A percentile compares a stretch with the other conserved stretches of the same genome.
Conservation (phyloP, 2,113 vertebrate species). For the Centropus unirufus region DNA sequence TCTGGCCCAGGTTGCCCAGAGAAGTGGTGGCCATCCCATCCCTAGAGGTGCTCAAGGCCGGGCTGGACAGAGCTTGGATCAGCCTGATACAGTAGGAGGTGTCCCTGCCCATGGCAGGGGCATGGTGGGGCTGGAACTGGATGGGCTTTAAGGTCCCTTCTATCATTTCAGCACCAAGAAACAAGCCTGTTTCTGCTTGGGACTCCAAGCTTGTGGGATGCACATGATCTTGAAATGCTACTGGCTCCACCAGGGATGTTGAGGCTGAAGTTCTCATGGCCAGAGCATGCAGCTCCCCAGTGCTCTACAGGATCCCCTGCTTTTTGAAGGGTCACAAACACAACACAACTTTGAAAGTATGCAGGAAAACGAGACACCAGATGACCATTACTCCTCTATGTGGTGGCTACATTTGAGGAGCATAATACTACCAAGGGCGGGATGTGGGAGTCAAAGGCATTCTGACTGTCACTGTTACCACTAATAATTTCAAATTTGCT, state of each 20-base stretch:
- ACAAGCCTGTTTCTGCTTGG: too few species aligned
- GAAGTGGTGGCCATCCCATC: too few species aligned
- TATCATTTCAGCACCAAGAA: too few species aligned
- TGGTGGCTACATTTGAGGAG: neutral
- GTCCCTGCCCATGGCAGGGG: too few species aligned
- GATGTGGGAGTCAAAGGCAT: neutral
- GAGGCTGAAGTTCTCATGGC: neutral
- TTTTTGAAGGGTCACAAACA: neutral
- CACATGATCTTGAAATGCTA: neutral
- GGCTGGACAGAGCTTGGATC: too few species aligned
- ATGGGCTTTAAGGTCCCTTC: too few species aligned
- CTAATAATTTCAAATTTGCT: neutral
- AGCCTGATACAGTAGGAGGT: too few species aligned
- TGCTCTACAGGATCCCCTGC: neutral
- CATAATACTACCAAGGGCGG: neutral
- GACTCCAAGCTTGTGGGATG: neutral
- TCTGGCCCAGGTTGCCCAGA: too few species aligned
- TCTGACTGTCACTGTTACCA: neutral
- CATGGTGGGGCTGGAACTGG: too few species aligned
- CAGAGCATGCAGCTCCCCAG: neutral
- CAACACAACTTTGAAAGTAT: neutral
- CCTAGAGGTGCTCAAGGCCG: too few species aligned
- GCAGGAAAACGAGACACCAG: neutral
- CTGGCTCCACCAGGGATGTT: neutral
- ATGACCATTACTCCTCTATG: too few species aligned